Evolutionary conservation across 1,140 invertebrate species (phyloP), one percentile per base, ranked within the genome.

Genomic region (Elymnias hypermnestra): DNA sequence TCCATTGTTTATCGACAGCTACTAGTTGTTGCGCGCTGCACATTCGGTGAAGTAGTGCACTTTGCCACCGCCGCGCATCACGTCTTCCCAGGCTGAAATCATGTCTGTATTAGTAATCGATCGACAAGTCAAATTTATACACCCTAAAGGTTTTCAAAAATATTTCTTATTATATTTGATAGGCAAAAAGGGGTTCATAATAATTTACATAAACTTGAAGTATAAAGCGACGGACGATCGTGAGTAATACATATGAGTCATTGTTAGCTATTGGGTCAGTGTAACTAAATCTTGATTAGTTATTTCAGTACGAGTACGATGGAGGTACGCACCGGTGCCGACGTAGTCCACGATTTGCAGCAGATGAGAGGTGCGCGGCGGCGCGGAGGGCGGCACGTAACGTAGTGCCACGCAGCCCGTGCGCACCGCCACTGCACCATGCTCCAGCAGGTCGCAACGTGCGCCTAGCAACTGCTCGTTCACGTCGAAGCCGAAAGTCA

Each of bases 401-500:
- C 65, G 59, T 56, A 63, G 62, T 36, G 53, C 37, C 43, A 55
- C 33, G 54, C 61, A 55, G 19, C 31, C 57, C 14, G 38, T 26
- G 36, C 45, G 39, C 48, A 36, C 48, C 33, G 38, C 10, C 26
- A 25, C 41, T 28, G 37, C 49, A 26, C 36, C 38, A 41, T 23
- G 38, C 51, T 47, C 50, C 45, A 65, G 51, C 31, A 75, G 58
- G 55, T 75, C 72, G 54, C 70, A 72, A 57, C 69, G 63, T 59
- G 54, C 72, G 52, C 71, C 69, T 42, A 92, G 69, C 49, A 92
- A 76, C 61, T 90, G 88, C 65, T 92, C 90, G 67, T 92, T 92
- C 29, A 92, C 84, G 59, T 91, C 91, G 62, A 92, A 92, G 9
- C 91, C 91, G 68, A 92, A 92, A 5, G 89, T 90, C 10, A 89